These are phyloP conservation scores for Euclidia mi DNA, from an alignment of 2,888 invertebrate genomes.

Conservation along the genomic window DNA sequence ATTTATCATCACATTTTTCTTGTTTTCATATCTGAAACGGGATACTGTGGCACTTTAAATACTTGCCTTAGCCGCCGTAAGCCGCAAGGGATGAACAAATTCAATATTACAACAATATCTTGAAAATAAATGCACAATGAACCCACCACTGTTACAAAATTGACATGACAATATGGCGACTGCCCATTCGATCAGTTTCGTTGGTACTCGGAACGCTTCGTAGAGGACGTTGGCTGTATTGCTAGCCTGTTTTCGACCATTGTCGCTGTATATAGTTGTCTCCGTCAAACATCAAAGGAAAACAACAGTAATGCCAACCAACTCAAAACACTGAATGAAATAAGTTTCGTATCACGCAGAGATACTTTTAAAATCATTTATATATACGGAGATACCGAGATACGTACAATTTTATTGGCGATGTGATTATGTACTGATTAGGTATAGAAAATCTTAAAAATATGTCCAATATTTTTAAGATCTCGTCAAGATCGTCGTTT, in stretches of 20 bases:
- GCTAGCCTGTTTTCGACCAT: constrained; percentile 41
- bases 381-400: no score
- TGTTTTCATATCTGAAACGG: constrained; percentile 1
- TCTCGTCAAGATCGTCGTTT: no score
- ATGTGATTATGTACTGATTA: no score
- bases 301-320: constrained; percentile 51
- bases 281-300: constrained; percentile 50
- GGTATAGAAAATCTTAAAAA: no score
- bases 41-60: constrained; percentile 15
- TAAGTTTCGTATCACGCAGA: constrained; percentile 50
- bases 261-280: constrained; percentile 19
- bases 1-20: constrained; percentile 38
- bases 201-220: constrained; percentile 56
- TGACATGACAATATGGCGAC: constrained; percentile 88
- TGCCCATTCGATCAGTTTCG: constrained; percentile 67
- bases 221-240: constrained; percentile 38
- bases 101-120: constrained; percentile 63
- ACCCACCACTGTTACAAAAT: constrained; percentile 77
- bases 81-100: constrained; percentile 61
- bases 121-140: constrained; percentile 65
- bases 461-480: no score
- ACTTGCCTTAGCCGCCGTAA: constrained; percentile 72
- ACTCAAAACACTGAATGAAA: constrained; percentile 16
- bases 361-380: neutral
- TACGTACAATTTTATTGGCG: no score